These are phyloP conservation scores for Dendronephthya gigantea DNA, from an alignment of 64 coral and sea anemone species.

Conservation along the genomic window DNA sequence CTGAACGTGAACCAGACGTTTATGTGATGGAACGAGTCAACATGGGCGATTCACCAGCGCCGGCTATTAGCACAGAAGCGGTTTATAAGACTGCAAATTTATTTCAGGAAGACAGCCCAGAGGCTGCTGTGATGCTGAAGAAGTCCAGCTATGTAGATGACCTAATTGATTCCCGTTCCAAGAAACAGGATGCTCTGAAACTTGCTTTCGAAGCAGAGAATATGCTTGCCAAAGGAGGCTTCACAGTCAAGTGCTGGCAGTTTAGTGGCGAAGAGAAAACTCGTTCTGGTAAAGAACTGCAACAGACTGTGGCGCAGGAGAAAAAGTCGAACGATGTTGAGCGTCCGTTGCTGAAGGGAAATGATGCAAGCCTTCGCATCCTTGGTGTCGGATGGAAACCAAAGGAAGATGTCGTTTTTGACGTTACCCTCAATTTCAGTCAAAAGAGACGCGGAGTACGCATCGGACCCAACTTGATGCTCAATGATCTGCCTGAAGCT, in stretches of 20 bases:
- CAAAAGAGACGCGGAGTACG: slow-evolving; percentile 4
- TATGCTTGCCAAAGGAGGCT: background rate
- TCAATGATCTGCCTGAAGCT: background rate
- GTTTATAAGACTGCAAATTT: background rate
- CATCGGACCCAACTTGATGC: slow-evolving; percentile 1
- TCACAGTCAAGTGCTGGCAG: too few relatives aligned
- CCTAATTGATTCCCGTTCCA: too few relatives aligned
- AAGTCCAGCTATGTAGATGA: too few relatives aligned
- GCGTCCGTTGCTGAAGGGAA: too few relatives aligned
- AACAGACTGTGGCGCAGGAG: too few relatives aligned
- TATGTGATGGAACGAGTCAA: too few relatives aligned
- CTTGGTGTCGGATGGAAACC: background rate
- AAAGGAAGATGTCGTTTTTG: background rate
- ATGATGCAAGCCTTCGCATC: background rate
- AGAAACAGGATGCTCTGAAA: background rate
- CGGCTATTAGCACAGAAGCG: background rate
- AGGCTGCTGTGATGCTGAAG: too few relatives aligned
- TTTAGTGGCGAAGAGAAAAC: too few relatives aligned
- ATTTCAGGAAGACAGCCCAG: background rate
- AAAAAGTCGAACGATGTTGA: too few relatives aligned
- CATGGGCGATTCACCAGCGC: background rate
- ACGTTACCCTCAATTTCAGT: too few relatives aligned
- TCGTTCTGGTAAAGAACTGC: too few relatives aligned
- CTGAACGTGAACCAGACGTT: too few relatives aligned
- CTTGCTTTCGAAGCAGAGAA: background rate